Percentiles rank a stretch among this genome's conserved stretches.
phyloP scores from a whole-genome alignment of 2,888 invertebrate genomes.

The Gari tellinella region DNA sequence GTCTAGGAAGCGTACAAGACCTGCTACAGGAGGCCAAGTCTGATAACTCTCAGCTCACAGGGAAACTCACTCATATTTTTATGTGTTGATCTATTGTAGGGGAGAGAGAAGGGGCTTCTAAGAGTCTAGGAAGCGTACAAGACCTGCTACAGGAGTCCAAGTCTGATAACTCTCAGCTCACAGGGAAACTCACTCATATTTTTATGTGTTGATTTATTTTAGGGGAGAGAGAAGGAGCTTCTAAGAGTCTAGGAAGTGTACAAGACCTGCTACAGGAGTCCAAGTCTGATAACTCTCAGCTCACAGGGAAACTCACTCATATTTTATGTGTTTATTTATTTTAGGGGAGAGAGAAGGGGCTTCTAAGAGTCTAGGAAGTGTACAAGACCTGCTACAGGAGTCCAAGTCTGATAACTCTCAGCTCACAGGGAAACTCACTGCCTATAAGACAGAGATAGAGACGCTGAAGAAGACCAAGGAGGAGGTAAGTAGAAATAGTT shows the following conservation, averaged over 20 bases:
- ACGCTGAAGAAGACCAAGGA: constrained; percentile 75
- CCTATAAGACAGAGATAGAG: constrained; percentile 75
- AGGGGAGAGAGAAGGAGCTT: too few relatives aligned
- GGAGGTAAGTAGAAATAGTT: constrained; percentile 71
- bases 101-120: too few relatives aligned
- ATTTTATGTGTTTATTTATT: too few relatives aligned
- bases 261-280: constrained; percentile 73
- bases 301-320: too few relatives aligned
- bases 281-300: too few relatives aligned
- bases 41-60: too few relatives aligned
- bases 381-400: constrained; percentile 73
- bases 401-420: constrained; percentile 70
- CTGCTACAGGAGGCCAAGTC: constrained; percentile 72
- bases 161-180: too few relatives aligned
- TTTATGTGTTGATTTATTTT: too few relatives aligned
- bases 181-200: too few relatives aligned
- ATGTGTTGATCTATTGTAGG: too few relatives aligned
- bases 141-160: constrained; percentile 72
- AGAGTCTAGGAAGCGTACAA: constrained; percentile 74
- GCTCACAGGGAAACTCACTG: constrained; percentile 70
- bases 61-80: too few relatives aligned
- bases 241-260: constrained; percentile 71
- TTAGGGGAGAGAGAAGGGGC: constrained; percentile 77
- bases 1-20: constrained; percentile 72
- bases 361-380: constrained; percentile 70